These are phyloP conservation scores for Philopedon plagiatum DNA, from an alignment of 2,888 invertebrate species.

Conservation along the genomic window DNA sequence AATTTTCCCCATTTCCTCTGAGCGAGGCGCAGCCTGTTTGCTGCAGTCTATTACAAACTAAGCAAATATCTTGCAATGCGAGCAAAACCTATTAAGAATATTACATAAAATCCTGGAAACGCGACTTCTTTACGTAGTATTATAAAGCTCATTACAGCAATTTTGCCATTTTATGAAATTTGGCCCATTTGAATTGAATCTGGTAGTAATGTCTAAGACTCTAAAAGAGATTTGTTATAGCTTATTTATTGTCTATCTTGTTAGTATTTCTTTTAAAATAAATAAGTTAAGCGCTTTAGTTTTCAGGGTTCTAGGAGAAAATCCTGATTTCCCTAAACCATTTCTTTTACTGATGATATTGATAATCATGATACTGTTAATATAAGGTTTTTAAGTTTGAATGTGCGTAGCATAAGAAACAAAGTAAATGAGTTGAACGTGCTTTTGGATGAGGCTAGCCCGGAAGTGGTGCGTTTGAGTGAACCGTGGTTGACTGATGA, in stretches of 20 bases:
- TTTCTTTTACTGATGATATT: too few species aligned
- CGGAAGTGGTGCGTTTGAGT: neutral
- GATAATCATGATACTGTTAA: too few species aligned
- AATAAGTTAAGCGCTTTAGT: too few species aligned
- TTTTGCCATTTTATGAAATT: constrained; percentile 1
- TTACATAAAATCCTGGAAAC: constrained; percentile 12
- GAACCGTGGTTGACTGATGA: neutral
- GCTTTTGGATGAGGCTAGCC: neutral
- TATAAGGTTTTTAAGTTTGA: too few species aligned
- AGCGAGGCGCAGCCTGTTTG: neutral
- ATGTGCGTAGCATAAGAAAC: neutral
- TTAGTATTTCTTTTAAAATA: too few species aligned
- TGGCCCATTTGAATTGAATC: neutral
- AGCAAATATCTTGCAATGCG: constrained; percentile 9
- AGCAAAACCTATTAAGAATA: constrained; percentile 14
- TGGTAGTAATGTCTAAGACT: neutral
- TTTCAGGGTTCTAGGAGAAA: too few species aligned
- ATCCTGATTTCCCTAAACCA: too few species aligned
- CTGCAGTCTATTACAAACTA: constrained; percentile 9
- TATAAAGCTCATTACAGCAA: neutral
- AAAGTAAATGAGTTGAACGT: neutral
- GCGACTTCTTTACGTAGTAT: neutral
- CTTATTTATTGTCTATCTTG: neutral
- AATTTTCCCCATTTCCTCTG: neutral
- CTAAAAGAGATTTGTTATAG: neutral